phyloP scores from a whole-genome alignment of 2,797 vertebrate species.

The Melanitta fusca region DNA sequence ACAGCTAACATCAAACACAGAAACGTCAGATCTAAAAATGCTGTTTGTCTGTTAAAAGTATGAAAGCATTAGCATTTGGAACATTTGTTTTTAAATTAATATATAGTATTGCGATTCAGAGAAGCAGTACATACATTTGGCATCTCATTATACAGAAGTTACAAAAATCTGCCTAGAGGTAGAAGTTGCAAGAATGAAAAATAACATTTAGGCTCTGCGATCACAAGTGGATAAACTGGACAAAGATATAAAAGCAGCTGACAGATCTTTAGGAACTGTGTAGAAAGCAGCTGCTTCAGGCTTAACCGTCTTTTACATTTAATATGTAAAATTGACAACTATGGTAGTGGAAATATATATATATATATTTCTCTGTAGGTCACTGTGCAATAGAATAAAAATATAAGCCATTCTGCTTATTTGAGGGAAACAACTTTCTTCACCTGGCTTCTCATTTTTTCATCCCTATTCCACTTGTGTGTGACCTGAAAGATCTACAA shows the following conservation, averaged over 20 bases:
- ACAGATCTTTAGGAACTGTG: background rate
- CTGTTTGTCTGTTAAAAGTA: background rate
- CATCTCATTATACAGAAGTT: background rate
- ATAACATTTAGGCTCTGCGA: background rate
- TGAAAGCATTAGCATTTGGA: background rate
- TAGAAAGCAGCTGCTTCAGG: background rate
- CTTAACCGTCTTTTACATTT: background rate
- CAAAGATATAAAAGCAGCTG: background rate
- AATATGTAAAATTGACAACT: background rate
- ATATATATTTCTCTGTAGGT: background rate
- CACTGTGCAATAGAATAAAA: background rate
- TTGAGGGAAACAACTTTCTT: background rate
- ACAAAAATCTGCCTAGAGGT: background rate
- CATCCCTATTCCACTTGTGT: background rate
- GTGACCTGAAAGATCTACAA: background rate
- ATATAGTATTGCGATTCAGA: background rate
- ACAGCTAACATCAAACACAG: background rate
- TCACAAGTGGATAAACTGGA: background rate
- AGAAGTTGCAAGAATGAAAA: background rate
- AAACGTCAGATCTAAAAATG: background rate
- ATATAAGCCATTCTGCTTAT: background rate
- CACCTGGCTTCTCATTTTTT: background rate
- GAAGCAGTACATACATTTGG: background rate
- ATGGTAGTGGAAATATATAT: background rate
- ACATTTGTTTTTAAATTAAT: background rate